These are phyloP conservation scores for Colletes latitarsis DNA, from an alignment of 1,140 invertebrate species.

Conservation along the genomic window DNA sequence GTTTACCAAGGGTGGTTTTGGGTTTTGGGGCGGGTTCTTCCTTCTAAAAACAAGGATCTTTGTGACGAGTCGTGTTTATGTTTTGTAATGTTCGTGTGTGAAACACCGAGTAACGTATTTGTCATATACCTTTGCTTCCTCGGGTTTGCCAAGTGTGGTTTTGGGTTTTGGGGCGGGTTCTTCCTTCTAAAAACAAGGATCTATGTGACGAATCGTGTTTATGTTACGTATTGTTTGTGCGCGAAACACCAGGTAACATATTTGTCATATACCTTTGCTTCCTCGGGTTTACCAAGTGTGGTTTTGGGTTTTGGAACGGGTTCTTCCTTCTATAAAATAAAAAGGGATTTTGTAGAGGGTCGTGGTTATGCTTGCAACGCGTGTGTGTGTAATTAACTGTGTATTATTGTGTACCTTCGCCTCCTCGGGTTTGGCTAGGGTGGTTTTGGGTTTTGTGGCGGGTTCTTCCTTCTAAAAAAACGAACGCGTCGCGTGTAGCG, in stretches of 20 bases:
- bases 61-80: neutral
- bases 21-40: constrained; percentile 55
- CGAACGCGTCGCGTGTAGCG: neutral
- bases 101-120: neutral
- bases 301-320: constrained; percentile 36
- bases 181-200: constrained; percentile 61
- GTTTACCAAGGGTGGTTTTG: constrained; percentile 59
- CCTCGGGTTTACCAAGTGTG: constrained; percentile 63
- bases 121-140: constrained; percentile 68
- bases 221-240: neutral
- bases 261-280: constrained; percentile 68
- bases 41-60: constrained; percentile 55
- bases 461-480: constrained; percentile 63
- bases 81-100: neutral
- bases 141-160: constrained; percentile 61
- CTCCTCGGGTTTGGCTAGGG: constrained; percentile 65
- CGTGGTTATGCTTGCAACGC: neutral
- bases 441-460: constrained; percentile 45
- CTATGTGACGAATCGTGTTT: neutral
- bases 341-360: constrained; percentile 1
- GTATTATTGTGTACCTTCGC: constrained; percentile 65
- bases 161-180: constrained; percentile 48
- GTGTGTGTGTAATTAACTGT: neutral
- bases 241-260: neutral
- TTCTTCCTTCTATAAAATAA: constrained; percentile 59